These are phyloP conservation scores for Hypomecis punctinalis DNA, from an alignment of 2,888 invertebrate species.

Conservation along the genomic window DNA sequence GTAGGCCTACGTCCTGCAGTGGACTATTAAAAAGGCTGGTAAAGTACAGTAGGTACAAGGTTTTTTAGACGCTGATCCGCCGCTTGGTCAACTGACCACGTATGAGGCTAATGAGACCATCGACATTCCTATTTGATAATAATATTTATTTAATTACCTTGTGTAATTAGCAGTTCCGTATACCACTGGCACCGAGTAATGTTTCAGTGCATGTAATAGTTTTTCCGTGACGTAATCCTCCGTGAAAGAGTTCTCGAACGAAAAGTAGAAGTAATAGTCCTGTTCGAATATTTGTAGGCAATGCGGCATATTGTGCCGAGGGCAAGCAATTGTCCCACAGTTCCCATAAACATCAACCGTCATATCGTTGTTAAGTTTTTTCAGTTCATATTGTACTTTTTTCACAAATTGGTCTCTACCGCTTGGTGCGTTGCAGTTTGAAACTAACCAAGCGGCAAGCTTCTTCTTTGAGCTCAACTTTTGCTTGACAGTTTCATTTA, in stretches of 20 bases:
- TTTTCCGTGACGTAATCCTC: conserved; percentile 73
- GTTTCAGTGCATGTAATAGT: conserved; percentile 56
- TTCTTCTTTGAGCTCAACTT: conserved; percentile 54
- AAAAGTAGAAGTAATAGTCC: conserved; percentile 67
- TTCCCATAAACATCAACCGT: conserved; percentile 59
- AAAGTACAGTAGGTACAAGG: too few relatives aligned
- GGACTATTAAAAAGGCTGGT: too few relatives aligned
- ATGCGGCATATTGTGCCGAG: conserved; percentile 40
- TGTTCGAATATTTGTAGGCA: conserved; percentile 54
- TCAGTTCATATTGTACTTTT: conserved; percentile 48
- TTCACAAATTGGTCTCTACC: conserved; percentile 49
- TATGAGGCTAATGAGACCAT: too few relatives aligned
- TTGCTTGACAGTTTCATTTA: conserved; percentile 48
- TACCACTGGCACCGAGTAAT: conserved; percentile 65
- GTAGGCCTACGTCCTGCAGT: too few relatives aligned
- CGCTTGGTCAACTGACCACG: too few relatives aligned
- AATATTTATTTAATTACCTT: conserved; percentile 51
- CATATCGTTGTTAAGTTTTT: conserved; percentile 45
- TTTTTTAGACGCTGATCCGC: too few relatives aligned
- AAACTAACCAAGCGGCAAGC: conserved; percentile 68
- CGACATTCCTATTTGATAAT: not conserved
- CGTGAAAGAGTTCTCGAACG: conserved; percentile 66
- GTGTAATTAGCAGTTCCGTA: conserved; percentile 70
- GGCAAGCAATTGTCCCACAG: conserved; percentile 57
- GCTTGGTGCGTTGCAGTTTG: conserved; percentile 56